Percentiles rank a stretch among this genome's conserved stretches.
Evolutionary conservation across 2,113 vertebrate genomes (phyloP).

Genomic region (Phaethon lepturus): DNA sequence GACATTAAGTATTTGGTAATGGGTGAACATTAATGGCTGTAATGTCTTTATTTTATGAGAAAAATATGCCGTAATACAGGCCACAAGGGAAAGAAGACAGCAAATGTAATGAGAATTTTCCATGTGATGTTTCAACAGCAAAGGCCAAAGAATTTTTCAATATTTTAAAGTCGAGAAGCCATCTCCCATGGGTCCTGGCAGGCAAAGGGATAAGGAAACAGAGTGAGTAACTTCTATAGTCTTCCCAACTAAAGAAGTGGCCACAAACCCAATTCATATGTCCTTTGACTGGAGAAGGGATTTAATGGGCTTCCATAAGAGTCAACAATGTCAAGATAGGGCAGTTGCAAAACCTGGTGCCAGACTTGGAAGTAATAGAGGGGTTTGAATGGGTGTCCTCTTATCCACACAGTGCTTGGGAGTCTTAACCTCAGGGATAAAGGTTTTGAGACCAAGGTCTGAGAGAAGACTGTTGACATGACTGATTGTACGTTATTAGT

Average conservation of each 20-base stretch:
- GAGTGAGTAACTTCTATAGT: background rate
- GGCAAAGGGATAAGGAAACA: background rate
- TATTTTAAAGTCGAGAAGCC: background rate
- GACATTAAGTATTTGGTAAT: background rate
- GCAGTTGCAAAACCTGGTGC: background rate
- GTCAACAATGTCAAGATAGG: rapidly evolving
- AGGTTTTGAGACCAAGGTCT: rapidly evolving
- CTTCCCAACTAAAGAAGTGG: background rate
- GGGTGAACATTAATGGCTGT: background rate
- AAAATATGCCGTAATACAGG: background rate
- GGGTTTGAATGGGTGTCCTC: background rate
- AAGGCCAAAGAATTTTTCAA: background rate
- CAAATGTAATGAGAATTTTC: background rate
- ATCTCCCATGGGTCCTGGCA: background rate
- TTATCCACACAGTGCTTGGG: background rate
- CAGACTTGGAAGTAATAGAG: background rate
- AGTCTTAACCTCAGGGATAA: background rate
- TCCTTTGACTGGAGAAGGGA: background rate
- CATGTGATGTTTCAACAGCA: background rate
- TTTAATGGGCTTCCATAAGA: background rate
- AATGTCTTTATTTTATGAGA: background rate
- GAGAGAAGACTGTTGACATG: background rate
- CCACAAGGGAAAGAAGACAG: background rate
- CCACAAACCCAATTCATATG: background rate
- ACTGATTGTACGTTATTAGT: background rate